Evolutionary conservation across 1,140 invertebrate genomes (phyloP).

Genomic region (Aphis craccivora): DNA sequence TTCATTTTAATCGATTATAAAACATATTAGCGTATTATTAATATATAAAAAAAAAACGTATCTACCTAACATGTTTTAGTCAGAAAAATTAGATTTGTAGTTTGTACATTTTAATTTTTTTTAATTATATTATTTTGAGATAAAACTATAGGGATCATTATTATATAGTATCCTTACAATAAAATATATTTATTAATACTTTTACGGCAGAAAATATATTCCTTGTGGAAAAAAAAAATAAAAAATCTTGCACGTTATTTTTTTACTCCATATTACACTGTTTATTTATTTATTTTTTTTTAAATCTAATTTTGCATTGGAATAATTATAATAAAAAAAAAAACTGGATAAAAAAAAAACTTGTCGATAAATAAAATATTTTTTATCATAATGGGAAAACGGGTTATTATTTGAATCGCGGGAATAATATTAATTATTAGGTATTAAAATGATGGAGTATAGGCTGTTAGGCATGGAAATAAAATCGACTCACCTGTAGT

Average conservation of each 20-base stretch:
- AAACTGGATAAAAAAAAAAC: neutral
- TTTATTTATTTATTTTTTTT: neutral
- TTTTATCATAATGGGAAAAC: neutral
- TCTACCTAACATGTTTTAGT: neutral
- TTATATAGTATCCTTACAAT: neutral
- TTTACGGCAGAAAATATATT: neutral
- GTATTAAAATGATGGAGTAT: no score
- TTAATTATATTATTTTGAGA: neutral
- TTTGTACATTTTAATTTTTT: neutral
- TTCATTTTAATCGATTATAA: neutral
- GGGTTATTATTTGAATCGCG: neutral
- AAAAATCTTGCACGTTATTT: neutral
- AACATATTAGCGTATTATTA: neutral
- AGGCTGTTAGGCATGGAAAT: neutral
- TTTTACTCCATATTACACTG: neutral
- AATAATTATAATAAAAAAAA: neutral
- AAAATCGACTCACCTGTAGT: conserved; percentile 62
- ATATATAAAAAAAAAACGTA: no score
- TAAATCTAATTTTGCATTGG: neutral
- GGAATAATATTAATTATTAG: neutral
- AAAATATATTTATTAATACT: neutral
- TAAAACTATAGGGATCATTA: neutral
- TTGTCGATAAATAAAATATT: neutral
- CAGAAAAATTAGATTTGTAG: neutral
- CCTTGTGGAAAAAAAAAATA: neutral